These are phyloP conservation scores for Oncorhynchus masou DNA, from an alignment of 2,113 vertebrate genomes.

Conservation along the genomic window DNA sequence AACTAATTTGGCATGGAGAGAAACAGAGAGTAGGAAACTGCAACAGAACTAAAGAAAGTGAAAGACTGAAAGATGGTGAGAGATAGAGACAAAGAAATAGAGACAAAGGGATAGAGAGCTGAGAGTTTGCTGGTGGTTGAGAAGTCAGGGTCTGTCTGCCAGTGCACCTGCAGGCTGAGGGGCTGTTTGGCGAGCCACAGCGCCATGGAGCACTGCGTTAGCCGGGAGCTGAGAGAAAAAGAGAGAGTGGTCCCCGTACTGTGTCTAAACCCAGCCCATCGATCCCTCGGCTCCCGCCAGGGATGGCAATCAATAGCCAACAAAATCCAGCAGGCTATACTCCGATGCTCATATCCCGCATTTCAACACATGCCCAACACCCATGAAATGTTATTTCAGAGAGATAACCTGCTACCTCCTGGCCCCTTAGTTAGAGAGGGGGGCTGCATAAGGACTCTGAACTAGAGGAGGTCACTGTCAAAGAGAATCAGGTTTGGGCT, in stretches of 20 bases:
- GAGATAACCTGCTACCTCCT: conserved; percentile 26
- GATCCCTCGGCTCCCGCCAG: conserved; percentile 62
- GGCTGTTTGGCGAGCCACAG: conserved; percentile 31
- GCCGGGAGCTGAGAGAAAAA: conserved; percentile 8
- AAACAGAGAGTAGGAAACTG: too few relatives aligned
- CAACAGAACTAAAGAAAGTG: too few relatives aligned
- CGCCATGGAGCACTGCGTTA: not conserved
- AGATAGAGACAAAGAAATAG: too few relatives aligned
- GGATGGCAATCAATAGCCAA: conserved; percentile 73
- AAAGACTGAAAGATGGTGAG: too few relatives aligned
- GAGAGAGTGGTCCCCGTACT: conserved; percentile 49
- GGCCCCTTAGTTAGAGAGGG: conserved; percentile 15
- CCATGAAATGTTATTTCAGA: conserved; percentile 70
- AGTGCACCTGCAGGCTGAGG: too few relatives aligned
- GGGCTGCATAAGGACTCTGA: too few relatives aligned
- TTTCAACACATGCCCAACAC: conserved; percentile 58
- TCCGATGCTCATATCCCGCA: conserved; percentile 64
- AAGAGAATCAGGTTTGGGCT: too few relatives aligned
- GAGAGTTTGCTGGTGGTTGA: too few relatives aligned
- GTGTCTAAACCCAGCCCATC: conserved; percentile 70
- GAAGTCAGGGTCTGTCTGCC: too few relatives aligned
- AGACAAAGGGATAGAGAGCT: too few relatives aligned
- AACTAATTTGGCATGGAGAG: not conserved
- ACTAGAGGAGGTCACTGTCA: too few relatives aligned
- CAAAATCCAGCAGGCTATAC: conserved; percentile 68